These are phyloP conservation scores for Rhynchonycteris naso DNA, from an alignment of 2,797 vertebrate species.

Conservation along the genomic window DNA sequence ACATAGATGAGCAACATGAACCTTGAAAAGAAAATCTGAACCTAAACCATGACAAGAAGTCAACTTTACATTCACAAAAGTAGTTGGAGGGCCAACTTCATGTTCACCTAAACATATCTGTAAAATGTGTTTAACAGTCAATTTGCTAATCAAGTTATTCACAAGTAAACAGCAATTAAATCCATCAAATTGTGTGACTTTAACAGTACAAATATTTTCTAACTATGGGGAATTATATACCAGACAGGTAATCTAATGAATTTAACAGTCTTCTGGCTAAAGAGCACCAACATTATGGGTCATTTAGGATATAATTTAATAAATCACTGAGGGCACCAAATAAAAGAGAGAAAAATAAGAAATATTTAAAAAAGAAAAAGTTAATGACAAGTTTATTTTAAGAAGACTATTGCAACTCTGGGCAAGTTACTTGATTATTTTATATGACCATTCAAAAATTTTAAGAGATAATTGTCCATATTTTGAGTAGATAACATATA, in stretches of 20 bases:
- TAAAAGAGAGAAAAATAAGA: not conserved
- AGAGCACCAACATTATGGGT: not conserved
- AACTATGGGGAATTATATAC: slow-evolving; percentile 10
- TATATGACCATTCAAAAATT: not conserved
- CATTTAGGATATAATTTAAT: not conserved
- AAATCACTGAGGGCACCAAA: not conserved
- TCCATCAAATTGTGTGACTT: slow-evolving; percentile 19
- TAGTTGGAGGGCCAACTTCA: slow-evolving; percentile 2
- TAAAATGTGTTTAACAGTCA: slow-evolving; percentile 5
- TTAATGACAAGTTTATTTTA: slow-evolving; percentile 49
- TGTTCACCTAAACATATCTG: slow-evolving; percentile 4
- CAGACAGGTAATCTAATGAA: not conserved
- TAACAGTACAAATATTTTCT: slow-evolving; percentile 17
- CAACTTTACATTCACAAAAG: slow-evolving; percentile 51
- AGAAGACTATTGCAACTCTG: not conserved
- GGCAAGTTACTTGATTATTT: slow-evolving; percentile 23
- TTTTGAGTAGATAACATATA: slow-evolving; percentile 42
- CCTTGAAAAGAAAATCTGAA: slow-evolving; percentile 48
- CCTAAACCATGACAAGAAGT: slow-evolving; percentile 32
- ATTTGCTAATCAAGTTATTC: slow-evolving; percentile 30
- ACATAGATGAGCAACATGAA: slow-evolving; percentile 54
- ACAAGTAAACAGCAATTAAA: not conserved
- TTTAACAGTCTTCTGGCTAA: not conserved
- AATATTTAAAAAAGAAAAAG: not conserved
- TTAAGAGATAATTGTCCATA: slow-evolving; percentile 20